A percentile compares a stretch with the other conserved stretches of the same genome.
These are phyloP conservation scores for Catharus bicknelli DNA, from an alignment of 2,113 vertebrate species.

Conservation along the genomic window DNA sequence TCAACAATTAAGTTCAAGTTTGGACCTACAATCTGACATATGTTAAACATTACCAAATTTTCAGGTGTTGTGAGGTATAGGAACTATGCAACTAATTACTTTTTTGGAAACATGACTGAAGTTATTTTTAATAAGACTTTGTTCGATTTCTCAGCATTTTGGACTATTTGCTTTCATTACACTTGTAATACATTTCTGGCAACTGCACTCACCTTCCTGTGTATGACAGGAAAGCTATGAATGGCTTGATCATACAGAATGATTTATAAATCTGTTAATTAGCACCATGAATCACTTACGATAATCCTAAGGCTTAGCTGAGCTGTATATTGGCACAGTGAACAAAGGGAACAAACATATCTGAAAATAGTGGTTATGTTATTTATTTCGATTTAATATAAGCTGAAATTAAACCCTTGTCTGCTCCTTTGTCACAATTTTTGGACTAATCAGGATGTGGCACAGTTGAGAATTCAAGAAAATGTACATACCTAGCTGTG, in stretches of 20 bases:
- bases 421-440: not conserved
- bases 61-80: slow-evolving; percentile 39
- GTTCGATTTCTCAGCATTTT: slow-evolving; percentile 45
- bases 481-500: not conserved
- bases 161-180: slow-evolving; percentile 43
- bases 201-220: not conserved
- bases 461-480: not conserved
- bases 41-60: slow-evolving; percentile 63
- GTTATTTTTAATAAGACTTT: slow-evolving; percentile 44
- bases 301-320: slow-evolving; percentile 14
- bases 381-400: slow-evolving; percentile 28
- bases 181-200: slow-evolving; percentile 38
- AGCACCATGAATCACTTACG: slow-evolving; percentile 24
- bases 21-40: slow-evolving; percentile 20
- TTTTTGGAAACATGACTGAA: slow-evolving; percentile 15
- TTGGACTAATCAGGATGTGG: not conserved
- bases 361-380: slow-evolving; percentile 6
- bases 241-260: slow-evolving; percentile 8
- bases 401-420: slow-evolving; percentile 6
- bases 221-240: slow-evolving; percentile 23
- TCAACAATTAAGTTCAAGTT: slow-evolving; percentile 38
- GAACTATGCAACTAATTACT: slow-evolving; percentile 42
- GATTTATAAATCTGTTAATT: slow-evolving; percentile 57
- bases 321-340: slow-evolving; percentile 7
- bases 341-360: slow-evolving; percentile 17